phyloP scores from a whole-genome alignment of 2,888 invertebrate genomes.

The Coelopa pilipes region DNA sequence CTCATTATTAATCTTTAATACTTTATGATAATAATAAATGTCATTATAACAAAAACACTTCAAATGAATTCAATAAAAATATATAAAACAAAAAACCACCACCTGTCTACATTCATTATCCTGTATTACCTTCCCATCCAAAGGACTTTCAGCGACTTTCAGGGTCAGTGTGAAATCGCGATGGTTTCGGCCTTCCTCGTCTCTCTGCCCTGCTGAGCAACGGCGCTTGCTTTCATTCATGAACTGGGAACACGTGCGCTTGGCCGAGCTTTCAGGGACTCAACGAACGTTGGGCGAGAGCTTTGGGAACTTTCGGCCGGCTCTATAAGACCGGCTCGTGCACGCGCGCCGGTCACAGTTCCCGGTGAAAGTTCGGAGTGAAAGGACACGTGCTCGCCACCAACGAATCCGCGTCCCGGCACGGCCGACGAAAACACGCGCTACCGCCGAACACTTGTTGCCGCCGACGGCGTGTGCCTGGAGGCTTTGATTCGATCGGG shows the following conservation, averaged over 20 bases:
- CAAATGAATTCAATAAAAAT: conserved; percentile 15
- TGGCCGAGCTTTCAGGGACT: not conserved
- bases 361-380: not conserved
- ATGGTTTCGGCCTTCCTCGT: no score
- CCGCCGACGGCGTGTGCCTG: not conserved
- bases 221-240: not conserved
- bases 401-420: not conserved
- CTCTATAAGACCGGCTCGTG: not conserved
- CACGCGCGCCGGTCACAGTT: not conserved
- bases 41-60: conserved; percentile 13
- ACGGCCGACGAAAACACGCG: not conserved
- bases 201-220: not conserved
- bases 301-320: conserved; percentile 1
- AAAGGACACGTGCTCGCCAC: not conserved
- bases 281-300: not conserved
- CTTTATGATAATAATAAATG: conserved; percentile 11
- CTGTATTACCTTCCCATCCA: no score
- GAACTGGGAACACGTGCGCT: conserved; percentile 5
- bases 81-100: conserved; percentile 9
- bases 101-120: no score
- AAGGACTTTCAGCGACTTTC: no score
- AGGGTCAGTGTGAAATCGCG: no score
- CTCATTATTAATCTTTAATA: not conserved
- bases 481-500: not conserved
- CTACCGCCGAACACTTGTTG: not conserved